phyloP scores from a whole-genome alignment of 2,888 invertebrate genomes.

The Hypselothyrea guttata region DNA sequence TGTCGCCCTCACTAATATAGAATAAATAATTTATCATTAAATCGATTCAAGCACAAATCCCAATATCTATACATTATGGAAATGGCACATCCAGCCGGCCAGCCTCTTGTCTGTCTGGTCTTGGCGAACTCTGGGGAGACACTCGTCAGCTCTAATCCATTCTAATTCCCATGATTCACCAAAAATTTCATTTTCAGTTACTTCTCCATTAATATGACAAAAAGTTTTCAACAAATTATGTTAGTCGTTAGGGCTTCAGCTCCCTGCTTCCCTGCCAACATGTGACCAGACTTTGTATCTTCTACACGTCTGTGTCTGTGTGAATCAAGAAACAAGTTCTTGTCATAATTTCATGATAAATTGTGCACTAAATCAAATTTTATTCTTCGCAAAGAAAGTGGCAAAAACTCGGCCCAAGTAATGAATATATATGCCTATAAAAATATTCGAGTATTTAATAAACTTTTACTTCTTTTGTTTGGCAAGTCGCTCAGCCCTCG shows the following conservation, averaged over 20 bases:
- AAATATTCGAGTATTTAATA: not conserved
- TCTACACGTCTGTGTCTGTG: not conserved
- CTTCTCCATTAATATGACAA: constrained; percentile 74
- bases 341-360: constrained; percentile 3
- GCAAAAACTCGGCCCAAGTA: constrained; percentile 12
- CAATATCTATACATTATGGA: constrained; percentile 30
- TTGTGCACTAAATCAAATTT: constrained; percentile 20
- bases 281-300: constrained; percentile 6
- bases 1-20: constrained; percentile 15
- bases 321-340: constrained; percentile 6
- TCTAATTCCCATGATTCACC: constrained; percentile 64
- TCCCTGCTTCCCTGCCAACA: constrained; percentile 9
- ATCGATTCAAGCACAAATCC: constrained; percentile 64
- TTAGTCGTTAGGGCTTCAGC: constrained; percentile 48
- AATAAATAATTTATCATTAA: constrained; percentile 70
- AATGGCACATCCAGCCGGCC: constrained; percentile 17
- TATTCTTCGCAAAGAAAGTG: constrained; percentile 9
- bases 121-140: no score
- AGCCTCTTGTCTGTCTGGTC: constrained; percentile 34
- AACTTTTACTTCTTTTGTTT: not conserved
- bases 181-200: constrained; percentile 55
- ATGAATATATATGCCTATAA: constrained; percentile 1
- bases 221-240: constrained; percentile 77
- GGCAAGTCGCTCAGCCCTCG: not conserved
- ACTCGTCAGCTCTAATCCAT: constrained; percentile 54